Conservation (phyloP, 2,888 invertebrate genomes). For the Zaprionus lineosus region DNA sequence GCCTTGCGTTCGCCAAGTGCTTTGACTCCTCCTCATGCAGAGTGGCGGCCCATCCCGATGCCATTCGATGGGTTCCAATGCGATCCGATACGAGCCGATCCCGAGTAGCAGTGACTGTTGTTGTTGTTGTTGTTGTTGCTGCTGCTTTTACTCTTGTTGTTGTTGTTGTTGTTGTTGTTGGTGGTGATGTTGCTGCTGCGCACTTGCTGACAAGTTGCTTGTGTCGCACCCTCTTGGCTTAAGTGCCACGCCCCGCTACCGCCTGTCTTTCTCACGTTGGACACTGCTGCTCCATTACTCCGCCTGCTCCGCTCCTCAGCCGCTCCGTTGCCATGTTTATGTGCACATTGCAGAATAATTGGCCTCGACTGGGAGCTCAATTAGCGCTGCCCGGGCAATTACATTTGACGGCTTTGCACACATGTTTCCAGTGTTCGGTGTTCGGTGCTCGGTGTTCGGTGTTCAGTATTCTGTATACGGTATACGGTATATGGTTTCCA, state of each 20-base stretch:
- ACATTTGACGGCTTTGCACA: slow-evolving; percentile 70
- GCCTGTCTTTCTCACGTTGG: slow-evolving; percentile 44
- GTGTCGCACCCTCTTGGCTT: slow-evolving; percentile 54
- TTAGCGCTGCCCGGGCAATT: slow-evolving; percentile 68
- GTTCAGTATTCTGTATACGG: background rate
- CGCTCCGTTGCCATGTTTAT: slow-evolving; percentile 45
- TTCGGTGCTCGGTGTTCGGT: slow-evolving; percentile 5
- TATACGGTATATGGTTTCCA: slow-evolving; percentile 17
- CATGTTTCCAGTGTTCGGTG: slow-evolving; percentile 23
- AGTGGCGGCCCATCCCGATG: slow-evolving; percentile 25
- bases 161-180: background rate
- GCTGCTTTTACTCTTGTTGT: background rate
- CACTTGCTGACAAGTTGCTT: slow-evolving; percentile 72
- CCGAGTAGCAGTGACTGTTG: background rate
- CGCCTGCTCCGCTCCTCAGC: too few relatives aligned
- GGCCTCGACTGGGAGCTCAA: slow-evolving; percentile 68
- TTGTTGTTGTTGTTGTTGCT: background rate
- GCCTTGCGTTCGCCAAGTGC: slow-evolving; percentile 58
- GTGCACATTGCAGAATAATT: slow-evolving; percentile 74
- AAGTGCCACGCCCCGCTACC: slow-evolving; percentile 39
- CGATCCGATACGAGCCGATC: background rate
- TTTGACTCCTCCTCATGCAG: slow-evolving; percentile 66
- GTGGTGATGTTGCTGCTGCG: slow-evolving; percentile 40
- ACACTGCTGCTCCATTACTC: slow-evolving; percentile 21
- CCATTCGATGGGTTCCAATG: background rate